phyloP scores from a whole-genome alignment of 2,797 vertebrate genomes.

The Malacoctenus gilli region DNA sequence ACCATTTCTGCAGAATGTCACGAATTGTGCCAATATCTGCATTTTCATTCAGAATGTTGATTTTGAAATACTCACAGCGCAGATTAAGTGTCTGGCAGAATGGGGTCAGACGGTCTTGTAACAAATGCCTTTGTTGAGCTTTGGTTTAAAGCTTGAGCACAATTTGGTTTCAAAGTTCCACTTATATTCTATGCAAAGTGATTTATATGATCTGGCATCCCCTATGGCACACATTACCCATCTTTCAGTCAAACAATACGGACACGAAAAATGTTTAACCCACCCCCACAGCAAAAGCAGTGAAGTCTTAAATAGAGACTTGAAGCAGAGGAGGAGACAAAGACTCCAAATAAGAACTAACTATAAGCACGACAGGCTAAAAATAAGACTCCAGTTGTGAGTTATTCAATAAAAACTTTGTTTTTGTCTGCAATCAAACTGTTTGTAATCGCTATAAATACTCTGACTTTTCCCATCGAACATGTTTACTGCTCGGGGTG shows the following conservation, averaged over 20 bases:
- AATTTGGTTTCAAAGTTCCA: slow-evolving; percentile 8
- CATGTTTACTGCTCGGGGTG: slow-evolving; percentile 11
- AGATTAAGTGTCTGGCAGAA: slow-evolving; percentile 25
- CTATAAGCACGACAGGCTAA: not conserved
- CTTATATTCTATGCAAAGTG: slow-evolving; percentile 7
- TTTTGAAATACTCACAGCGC: slow-evolving; percentile 11
- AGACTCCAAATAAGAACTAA: slow-evolving; percentile 1
- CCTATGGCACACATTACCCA: slow-evolving; percentile 4
- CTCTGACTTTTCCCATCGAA: slow-evolving; percentile 2
- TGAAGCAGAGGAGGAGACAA: no score
- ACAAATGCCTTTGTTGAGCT: slow-evolving; percentile 16
- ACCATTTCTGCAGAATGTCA: not conserved
- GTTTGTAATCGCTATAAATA: slow-evolving; percentile 5
- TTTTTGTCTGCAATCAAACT: slow-evolving; percentile 2
- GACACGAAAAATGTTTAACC: not conserved
- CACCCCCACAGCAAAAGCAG: not conserved
- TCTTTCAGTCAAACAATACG: slow-evolving; percentile 21
- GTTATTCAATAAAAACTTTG: not conserved
- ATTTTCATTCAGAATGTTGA: slow-evolving; percentile 4
- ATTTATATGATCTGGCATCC: slow-evolving; percentile 16
- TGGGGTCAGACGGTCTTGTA: slow-evolving; percentile 27
- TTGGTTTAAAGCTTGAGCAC: not conserved
- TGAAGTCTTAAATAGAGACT: slow-evolving; percentile 1
- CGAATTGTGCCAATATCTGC: not conserved
- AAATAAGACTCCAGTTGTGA: not conserved